Conservation (phyloP, 2,797 vertebrate species). For the Capromys pilorides region DNA sequence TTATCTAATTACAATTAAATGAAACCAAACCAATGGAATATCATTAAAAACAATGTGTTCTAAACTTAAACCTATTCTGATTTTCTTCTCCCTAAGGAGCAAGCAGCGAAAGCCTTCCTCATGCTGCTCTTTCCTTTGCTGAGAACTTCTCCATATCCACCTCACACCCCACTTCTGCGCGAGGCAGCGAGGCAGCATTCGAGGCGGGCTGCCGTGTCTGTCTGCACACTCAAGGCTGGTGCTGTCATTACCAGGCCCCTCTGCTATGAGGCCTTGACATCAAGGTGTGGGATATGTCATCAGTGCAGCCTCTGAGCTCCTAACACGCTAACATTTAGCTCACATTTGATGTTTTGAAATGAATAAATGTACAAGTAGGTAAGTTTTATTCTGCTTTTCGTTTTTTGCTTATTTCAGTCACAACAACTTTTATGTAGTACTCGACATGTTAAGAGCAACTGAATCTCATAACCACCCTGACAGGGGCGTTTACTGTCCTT, state of each 20-base stretch:
- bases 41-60: constrained; percentile 39
- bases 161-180: neutral
- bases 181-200: neutral
- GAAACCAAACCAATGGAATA: constrained; percentile 59
- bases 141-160: neutral
- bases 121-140: neutral
- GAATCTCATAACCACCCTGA: neutral
- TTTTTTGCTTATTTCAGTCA: constrained; percentile 50
- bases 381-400: constrained; percentile 43
- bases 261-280: neutral
- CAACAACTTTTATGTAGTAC: constrained; percentile 37
- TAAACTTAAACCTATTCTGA: constrained; percentile 37
- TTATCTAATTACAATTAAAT: constrained; percentile 51
- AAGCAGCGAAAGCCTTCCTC: neutral
- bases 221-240: neutral
- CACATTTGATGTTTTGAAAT: constrained; percentile 47
- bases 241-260: neutral
- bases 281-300: neutral
- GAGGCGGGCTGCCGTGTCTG: neutral
- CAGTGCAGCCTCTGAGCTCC: neutral
- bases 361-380: constrained; percentile 10
- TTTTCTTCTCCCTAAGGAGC: neutral
- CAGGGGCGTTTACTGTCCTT: constrained; percentile 11
- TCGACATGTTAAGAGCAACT: constrained; percentile 42
- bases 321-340: neutral